Base-by-base conservation (phyloP, 2,888 invertebrate species). In the Mesorhabditis sp. region DNA sequence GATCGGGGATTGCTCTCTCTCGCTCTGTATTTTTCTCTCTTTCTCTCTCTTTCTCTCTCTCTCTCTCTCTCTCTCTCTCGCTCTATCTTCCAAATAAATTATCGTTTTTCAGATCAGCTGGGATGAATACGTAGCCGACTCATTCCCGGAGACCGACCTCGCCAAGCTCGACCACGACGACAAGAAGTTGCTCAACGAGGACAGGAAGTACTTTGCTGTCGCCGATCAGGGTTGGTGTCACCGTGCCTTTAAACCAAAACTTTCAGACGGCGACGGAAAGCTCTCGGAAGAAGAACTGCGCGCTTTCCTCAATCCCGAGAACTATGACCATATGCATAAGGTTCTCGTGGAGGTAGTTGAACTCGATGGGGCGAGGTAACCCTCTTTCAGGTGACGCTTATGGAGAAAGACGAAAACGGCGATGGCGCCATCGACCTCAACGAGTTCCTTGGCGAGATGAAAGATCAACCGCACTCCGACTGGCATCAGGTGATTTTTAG, bases 281-380 rank as follows among this genome's bases (percentile, higher is more conserved):
- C 88, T 98, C 67, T 90, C 91, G 81, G 83, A 89, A 3, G 88
- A 90, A 2, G 97, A 98, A 87, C 95, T 93, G 88, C 89, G 92
- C 76, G 90, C 92, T 42, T 97, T 96, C 87, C 91, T 92, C 65
- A 94, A 93, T 86, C 97, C 98, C 0, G 95, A 95, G 87, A 95
- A 96, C 86, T 92, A 93, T 87, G 91, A 91, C 45, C 90, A 90
- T 83, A 96, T 97, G 96, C 86, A 87, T 74, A 81, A 78, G 43
- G 78, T 79, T n/a, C 75, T 86, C n/a, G 79, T 85, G 43, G 77
- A 91, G 81, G 93, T 94, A 87, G 15, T 28, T 43, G 13, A 10
- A 67, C 13, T 41, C 13, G 13, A 7, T 67, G 42, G 7, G 10
- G 15, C 64, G 41, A 70, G 45, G 42, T 63, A 66, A 28, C 72